Percentiles rank a stretch among this genome's conserved stretches.
Conservation (phyloP, 92 coral and sea anemone species). For the Desmophyllum pertusum region DNA sequence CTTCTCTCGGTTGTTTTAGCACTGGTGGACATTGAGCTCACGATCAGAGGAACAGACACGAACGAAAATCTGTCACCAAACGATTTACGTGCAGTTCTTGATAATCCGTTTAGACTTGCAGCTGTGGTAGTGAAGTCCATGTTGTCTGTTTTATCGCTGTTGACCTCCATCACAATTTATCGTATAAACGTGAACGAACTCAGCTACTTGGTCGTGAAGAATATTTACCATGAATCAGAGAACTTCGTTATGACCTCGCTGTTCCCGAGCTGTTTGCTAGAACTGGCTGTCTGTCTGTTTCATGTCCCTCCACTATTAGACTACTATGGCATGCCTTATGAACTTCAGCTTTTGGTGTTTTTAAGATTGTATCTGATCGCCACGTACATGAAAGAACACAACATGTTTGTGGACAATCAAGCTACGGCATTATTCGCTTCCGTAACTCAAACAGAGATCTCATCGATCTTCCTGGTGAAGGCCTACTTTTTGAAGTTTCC, state of each 20-base stretch:
- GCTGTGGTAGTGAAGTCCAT: slow-evolving; percentile 68
- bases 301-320: slow-evolving; percentile 90
- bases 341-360: slow-evolving; percentile 88
- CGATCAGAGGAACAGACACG: slow-evolving; percentile 48
- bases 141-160: slow-evolving; percentile 72
- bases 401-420: slow-evolving; percentile 82
- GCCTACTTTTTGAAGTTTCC: slow-evolving; percentile 91
- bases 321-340: slow-evolving; percentile 80
- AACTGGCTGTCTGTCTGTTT: slow-evolving; percentile 68
- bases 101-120: slow-evolving; percentile 64
- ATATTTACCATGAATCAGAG: slow-evolving; percentile 87
- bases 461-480: slow-evolving; percentile 87
- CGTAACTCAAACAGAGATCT: slow-evolving; percentile 91
- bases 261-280: slow-evolving; percentile 70
- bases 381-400: slow-evolving; percentile 87
- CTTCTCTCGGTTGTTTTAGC: slow-evolving; percentile 70
- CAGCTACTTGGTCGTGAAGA: slow-evolving; percentile 75
- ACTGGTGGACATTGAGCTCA: slow-evolving; percentile 80
- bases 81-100: slow-evolving; percentile 22
- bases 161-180: slow-evolving; percentile 80
- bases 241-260: slow-evolving; percentile 71
- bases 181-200: slow-evolving; percentile 76
- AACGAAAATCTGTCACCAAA: slow-evolving; percentile 33
- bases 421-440: slow-evolving; percentile 90
- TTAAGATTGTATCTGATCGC: slow-evolving; percentile 82